Percentiles rank a stretch among this genome's conserved stretches.
These are phyloP conservation scores for Drosophila trichaetosa DNA, from an alignment of 2,888 invertebrate genomes.

Conservation along the genomic window DNA sequence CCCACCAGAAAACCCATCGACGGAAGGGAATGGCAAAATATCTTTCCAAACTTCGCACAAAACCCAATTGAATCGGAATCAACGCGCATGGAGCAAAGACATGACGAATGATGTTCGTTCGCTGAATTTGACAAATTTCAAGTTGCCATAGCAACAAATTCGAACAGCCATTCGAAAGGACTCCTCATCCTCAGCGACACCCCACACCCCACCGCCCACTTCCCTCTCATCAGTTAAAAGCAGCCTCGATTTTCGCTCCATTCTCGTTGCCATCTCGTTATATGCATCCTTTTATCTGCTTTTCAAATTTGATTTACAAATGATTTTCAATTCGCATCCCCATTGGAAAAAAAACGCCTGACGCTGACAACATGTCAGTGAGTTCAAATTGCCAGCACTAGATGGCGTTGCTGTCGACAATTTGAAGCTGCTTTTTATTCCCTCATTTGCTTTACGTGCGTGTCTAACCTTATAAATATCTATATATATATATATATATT, in stretches of 20 bases:
- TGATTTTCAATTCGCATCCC: slow-evolving; percentile 65
- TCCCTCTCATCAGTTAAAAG: slow-evolving; percentile 8
- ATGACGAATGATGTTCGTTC: slow-evolving; percentile 72
- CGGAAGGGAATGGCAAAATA: slow-evolving; percentile 5
- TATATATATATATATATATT: slow-evolving; percentile 3
- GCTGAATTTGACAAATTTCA: slow-evolving; percentile 67
- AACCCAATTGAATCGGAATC: slow-evolving; percentile 53
- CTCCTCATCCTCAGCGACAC: not conserved
- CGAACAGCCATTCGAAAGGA: slow-evolving; percentile 11
- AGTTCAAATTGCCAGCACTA: slow-evolving; percentile 33
- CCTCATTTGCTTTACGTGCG: slow-evolving; percentile 27
- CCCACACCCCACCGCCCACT: not conserved
- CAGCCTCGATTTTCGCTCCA: slow-evolving; percentile 16
- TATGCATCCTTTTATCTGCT: slow-evolving; percentile 51
- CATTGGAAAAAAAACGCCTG: slow-evolving; percentile 20
- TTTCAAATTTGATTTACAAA: slow-evolving; percentile 71
- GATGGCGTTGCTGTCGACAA: slow-evolving; percentile 30
- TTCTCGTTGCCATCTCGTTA: slow-evolving; percentile 35
- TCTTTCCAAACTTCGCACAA: slow-evolving; percentile 13
- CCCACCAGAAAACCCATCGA: slow-evolving; percentile 11
- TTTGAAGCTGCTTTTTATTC: slow-evolving; percentile 1
- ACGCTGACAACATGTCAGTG: slow-evolving; percentile 40
- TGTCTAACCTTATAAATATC: slow-evolving; percentile 25
- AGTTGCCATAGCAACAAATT: slow-evolving; percentile 46
- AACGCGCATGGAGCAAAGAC: slow-evolving; percentile 35